phyloP scores from a whole-genome alignment of 2,797 vertebrate genomes.

The Typhlichthys subterraneus region DNA sequence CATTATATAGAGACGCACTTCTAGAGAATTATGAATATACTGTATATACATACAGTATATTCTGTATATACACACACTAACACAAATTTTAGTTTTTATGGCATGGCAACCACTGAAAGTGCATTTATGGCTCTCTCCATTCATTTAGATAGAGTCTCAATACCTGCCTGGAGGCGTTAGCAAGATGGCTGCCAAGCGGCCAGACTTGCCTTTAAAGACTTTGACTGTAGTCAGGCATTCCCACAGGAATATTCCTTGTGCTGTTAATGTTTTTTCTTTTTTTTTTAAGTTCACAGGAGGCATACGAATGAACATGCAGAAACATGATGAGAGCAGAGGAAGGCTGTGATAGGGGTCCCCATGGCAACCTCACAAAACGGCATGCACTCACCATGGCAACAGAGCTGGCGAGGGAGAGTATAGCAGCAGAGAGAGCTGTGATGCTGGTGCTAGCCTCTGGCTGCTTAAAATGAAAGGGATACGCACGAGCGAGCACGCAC shows the following conservation, averaged over 20 bases:
- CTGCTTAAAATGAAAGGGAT: conserved; percentile 49
- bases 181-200: too few relatives aligned
- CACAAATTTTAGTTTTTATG: too few relatives aligned
- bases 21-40: too few relatives aligned
- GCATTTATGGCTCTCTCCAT: too few relatives aligned
- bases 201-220: too few relatives aligned
- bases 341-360: conserved; percentile 64
- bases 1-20: too few relatives aligned
- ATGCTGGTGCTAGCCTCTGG: conserved; percentile 58
- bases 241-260: conserved; percentile 34
- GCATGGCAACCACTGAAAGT: too few relatives aligned
- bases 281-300: conserved; percentile 32
- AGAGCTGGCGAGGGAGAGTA: conserved; percentile 57
- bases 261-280: conserved; percentile 20
- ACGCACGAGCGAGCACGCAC: neutral
- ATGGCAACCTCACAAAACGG: conserved; percentile 75
- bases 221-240: conserved; percentile 26
- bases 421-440: conserved; percentile 26
- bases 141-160: too few relatives aligned
- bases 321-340: conserved; percentile 62
- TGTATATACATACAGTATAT: too few relatives aligned
- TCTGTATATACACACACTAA: neutral
- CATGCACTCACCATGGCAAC: conserved; percentile 78
- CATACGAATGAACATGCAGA: conserved; percentile 70
- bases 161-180: too few relatives aligned